Evolutionary conservation across 2,888 invertebrate genomes (phyloP).

Genomic region (Heliconius aoede): DNA sequence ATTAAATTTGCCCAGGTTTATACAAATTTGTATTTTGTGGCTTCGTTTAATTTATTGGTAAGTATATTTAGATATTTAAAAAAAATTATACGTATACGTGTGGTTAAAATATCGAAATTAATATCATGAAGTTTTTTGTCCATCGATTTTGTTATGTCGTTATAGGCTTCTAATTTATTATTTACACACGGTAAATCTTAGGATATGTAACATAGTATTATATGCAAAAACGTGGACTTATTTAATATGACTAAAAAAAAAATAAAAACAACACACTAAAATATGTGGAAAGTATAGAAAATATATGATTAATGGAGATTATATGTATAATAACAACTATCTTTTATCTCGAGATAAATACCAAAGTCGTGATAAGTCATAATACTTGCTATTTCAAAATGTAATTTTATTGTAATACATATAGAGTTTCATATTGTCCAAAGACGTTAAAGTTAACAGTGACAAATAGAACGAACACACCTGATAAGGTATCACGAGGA

Average conservation of each 20-base stretch:
- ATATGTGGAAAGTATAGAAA: slow-evolving; percentile 8
- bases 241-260: background rate
- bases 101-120: no score
- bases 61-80: background rate
- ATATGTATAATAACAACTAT: slow-evolving; percentile 37
- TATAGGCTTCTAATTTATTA: no score
- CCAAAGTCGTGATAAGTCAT: slow-evolving; percentile 43
- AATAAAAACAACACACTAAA: background rate
- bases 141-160: no score
- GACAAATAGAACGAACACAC: slow-evolving; percentile 25
- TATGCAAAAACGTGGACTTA: background rate
- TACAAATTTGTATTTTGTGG: slow-evolving; percentile 5
- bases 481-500: slow-evolving; percentile 43
- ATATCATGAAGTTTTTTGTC: no score
- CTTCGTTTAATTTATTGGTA: slow-evolving; percentile 20
- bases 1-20: slow-evolving; percentile 35
- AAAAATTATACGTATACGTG: background rate
- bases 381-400: slow-evolving; percentile 17
- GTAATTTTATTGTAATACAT: slow-evolving; percentile 24
- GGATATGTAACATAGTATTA: no score
- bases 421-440: slow-evolving; percentile 39
- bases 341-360: slow-evolving; percentile 47
- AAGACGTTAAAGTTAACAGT: slow-evolving; percentile 4
- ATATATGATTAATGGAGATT: slow-evolving; percentile 34
- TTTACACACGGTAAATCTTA: no score